Conservation (phyloP, 1,140 invertebrate species). For the Tetramorium parvispinum region DNA sequence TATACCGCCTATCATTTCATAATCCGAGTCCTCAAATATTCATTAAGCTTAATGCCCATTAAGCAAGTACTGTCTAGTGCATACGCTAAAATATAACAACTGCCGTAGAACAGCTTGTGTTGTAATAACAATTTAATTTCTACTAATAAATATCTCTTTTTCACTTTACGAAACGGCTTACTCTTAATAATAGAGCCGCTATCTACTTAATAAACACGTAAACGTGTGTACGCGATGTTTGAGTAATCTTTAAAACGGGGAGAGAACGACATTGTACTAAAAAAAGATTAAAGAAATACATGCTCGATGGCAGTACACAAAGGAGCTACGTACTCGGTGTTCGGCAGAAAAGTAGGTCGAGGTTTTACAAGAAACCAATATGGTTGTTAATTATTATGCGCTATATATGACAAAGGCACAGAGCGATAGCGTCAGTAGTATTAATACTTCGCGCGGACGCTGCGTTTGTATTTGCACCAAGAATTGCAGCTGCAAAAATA, state of each 20-base stretch:
- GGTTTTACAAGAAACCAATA: constrained; percentile 59
- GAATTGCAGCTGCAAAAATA: background rate
- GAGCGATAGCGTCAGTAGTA: constrained; percentile 6
- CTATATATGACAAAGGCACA: constrained; percentile 22
- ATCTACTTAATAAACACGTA: background rate
- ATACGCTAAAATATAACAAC: background rate
- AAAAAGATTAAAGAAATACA: constrained; percentile 58
- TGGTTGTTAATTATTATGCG: constrained; percentile 53
- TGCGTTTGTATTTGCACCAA: background rate
- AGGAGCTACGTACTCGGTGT: constrained; percentile 35
- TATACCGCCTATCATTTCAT: background rate
- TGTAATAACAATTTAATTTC: background rate
- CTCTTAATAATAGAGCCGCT: background rate
- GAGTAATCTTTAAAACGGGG: constrained; percentile 24
- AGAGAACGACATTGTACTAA: constrained; percentile 43
- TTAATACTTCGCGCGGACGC: constrained; percentile 16
- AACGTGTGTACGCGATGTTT: background rate
- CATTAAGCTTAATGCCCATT: constrained; percentile 2
- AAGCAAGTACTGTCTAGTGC: background rate
- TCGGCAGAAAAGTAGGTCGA: constrained; percentile 55
- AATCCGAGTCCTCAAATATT: background rate
- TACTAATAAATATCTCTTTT: background rate
- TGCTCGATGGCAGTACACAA: constrained; percentile 38
- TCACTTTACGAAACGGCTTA: background rate
- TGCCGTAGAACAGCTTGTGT: background rate